A percentile compares a stretch with the other conserved stretches of the same genome.
These are phyloP conservation scores for Euura lappo DNA, from an alignment of 1,140 invertebrate species.

Conservation along the genomic window DNA sequence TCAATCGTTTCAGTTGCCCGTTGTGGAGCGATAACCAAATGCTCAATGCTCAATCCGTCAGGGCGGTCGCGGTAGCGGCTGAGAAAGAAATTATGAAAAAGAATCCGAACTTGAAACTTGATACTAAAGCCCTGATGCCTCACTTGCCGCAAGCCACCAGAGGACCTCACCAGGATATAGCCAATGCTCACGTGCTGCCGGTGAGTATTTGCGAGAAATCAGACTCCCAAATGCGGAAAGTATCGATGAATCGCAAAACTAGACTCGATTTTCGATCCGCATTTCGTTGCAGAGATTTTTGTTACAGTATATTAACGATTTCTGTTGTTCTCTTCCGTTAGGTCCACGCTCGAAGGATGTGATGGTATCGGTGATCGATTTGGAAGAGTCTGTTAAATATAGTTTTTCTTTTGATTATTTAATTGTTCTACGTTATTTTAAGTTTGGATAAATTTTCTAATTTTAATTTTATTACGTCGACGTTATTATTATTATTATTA, in stretches of 20 bases:
- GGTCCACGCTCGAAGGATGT: not conserved
- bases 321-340: not conserved
- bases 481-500: too few relatives aligned
- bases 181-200: conserved; percentile 24
- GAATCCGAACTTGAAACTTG: conserved; percentile 45
- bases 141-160: conserved; percentile 30
- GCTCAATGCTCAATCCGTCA: conserved; percentile 56
- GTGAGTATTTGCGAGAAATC: conserved; percentile 21
- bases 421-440: too few relatives aligned
- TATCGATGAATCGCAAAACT: too few relatives aligned
- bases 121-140: conserved; percentile 35
- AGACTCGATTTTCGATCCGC: too few relatives aligned
- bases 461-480: too few relatives aligned
- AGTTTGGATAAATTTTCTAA: too few relatives aligned
- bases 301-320: too few relatives aligned
- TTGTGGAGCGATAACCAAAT: conserved; percentile 41
- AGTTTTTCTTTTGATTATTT: too few relatives aligned
- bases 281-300: too few relatives aligned
- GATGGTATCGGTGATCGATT: not conserved
- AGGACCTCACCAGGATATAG: conserved; percentile 37
- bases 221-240: too few relatives aligned
- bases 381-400: too few relatives aligned
- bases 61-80: conserved; percentile 50
- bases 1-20: conserved; percentile 40
- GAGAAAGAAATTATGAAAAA: conserved; percentile 42